phyloP scores from a whole-genome alignment of 2,797 vertebrate genomes.

The Darevskia mixta region DNA sequence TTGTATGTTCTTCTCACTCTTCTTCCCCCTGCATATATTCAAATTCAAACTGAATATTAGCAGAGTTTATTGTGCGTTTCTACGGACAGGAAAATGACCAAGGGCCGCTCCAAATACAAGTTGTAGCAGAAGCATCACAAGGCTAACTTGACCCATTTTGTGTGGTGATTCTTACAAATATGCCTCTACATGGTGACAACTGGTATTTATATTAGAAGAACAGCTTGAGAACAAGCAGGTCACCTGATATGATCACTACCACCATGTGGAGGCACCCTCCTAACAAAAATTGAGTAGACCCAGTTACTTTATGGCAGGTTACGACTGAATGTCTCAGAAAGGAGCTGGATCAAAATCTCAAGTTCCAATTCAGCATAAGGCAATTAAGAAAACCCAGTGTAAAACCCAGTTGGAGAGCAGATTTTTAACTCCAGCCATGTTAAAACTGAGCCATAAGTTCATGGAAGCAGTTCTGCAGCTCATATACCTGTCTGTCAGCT shows the following conservation, averaged over 20 bases:
- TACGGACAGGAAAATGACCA: neutral
- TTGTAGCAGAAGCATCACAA: neutral
- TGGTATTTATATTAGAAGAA: neutral
- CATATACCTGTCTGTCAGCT: neutral
- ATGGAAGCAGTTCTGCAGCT: neutral
- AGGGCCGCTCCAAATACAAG: neutral
- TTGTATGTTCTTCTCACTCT: neutral
- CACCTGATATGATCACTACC: neutral
- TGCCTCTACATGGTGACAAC: neutral
- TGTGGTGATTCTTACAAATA: neutral
- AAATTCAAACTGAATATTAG: neutral
- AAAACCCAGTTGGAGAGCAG: conserved; percentile 11
- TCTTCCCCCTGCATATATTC: neutral
- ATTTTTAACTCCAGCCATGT: neutral
- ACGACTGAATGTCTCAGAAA: neutral
- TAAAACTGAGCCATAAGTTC: neutral
- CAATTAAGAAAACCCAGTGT: conserved; percentile 20
- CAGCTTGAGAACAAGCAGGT: neutral
- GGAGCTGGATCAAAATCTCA: neutral
- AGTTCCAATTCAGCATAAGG: neutral
- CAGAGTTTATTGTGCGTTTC: neutral
- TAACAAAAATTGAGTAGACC: neutral
- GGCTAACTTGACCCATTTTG: neutral
- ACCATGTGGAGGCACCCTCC: neutral
- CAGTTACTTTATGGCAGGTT: neutral